Base-by-base conservation (phyloP, 2,888 invertebrate species). In the Ligdia adustata region DNA sequence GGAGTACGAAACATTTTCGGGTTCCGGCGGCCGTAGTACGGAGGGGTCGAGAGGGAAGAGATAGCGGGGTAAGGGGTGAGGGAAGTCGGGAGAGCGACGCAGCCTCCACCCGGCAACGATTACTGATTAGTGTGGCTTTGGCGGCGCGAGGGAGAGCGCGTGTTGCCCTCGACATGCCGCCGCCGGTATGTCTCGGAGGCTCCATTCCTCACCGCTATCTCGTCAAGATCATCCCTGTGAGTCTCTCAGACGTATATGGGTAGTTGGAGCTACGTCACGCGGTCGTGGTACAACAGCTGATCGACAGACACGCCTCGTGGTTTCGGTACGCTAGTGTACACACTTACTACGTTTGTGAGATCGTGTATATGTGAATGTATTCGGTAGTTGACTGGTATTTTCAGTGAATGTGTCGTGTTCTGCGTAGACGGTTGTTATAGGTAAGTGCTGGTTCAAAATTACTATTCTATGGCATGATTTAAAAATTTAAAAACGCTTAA, bases 81-180 rank as follows among this genome's bases (percentile, higher is more conserved):
- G 55, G 48, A 62, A 64, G 64, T 61, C 50, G 60, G 54, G 62
- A 69, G 74, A 74, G 81, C 79, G 80, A 80, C 87, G 86, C 89
- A 89, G 89, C 89, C 88, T 89, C 89, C 83, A 78, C 84, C 83
- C 84, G 81, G 78, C 90, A 90, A 91, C 90, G 91, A 90, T 91
- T 91, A 91, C 91, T 90, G 90, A 90, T 91, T 90, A 91, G 91
- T 91, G 84, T 85, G 84, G 81, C 85, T 90, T 82, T 82, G 84
- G 82, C 85, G 84, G 85, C 79, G 83, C 69, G 81, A 74, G 78
- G 78, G 86, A 85, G 81, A 77, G 75, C 78, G 77, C 83, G 86
- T 78, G 72, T 70, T 67, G 70, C 66, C 72, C 72, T 64, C 66
- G 66, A 61, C 52, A 79, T 79, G 84, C 79, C 81, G 75, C 79